A percentile compares a stretch with the other conserved stretches of the same genome.
Evolutionary conservation across 1,140 invertebrate species (phyloP).

Genomic region (Telenomus remus): DNA sequence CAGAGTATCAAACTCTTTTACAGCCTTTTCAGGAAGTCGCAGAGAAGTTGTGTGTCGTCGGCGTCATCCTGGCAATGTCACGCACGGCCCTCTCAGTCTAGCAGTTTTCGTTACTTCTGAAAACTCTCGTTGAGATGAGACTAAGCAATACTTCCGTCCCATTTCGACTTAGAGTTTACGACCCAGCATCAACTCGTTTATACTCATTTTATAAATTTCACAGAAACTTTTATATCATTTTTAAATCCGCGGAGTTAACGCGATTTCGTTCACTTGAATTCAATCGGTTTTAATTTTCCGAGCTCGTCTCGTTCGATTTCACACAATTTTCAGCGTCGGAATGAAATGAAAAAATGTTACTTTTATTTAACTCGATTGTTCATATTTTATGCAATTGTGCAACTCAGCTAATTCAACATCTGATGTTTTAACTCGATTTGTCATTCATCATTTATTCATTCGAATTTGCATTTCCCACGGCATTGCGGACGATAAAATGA

Average conservation of each 20-base stretch:
- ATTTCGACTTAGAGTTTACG: constrained; percentile 25
- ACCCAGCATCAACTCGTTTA: constrained; percentile 4
- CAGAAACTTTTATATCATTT: too few species aligned
- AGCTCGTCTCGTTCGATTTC: too few species aligned
- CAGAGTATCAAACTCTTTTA: constrained; percentile 36
- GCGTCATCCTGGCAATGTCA: constrained; percentile 39
- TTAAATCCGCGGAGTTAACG: too few species aligned
- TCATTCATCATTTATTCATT: too few species aligned
- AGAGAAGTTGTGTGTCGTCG: constrained; percentile 34
- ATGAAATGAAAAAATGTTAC: too few species aligned
- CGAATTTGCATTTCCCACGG: too few species aligned
- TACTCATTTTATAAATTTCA: background rate
- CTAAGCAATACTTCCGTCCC: constrained; percentile 48
- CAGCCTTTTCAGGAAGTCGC: constrained; percentile 55
- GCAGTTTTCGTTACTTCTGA: constrained; percentile 52
- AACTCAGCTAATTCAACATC: background rate
- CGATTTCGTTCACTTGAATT: too few species aligned
- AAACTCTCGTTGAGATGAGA: constrained; percentile 43
- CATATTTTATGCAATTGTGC: too few species aligned
- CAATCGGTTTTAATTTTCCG: too few species aligned
- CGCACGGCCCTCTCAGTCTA: constrained; percentile 35
- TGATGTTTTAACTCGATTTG: background rate
- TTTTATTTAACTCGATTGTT: too few species aligned
- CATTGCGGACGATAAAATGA: too few species aligned
- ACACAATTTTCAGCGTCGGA: too few species aligned